Percentiles rank a stretch among this genome's conserved stretches.
These are phyloP conservation scores for Solenopsis fugax DNA, from an alignment of 1,140 invertebrate species.

Conservation along the genomic window DNA sequence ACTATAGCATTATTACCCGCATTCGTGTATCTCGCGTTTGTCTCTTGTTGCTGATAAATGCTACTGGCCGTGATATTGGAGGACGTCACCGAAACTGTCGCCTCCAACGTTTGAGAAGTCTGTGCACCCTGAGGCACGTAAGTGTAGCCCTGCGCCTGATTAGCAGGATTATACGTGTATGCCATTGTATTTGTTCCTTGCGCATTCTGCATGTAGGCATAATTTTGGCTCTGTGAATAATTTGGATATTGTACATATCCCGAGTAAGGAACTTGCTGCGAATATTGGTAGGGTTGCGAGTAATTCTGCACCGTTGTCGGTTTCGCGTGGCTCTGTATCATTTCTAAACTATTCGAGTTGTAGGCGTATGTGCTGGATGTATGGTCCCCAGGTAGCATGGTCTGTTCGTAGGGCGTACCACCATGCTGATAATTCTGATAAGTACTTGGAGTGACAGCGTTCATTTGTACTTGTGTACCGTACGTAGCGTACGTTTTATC, in stretches of 20 bases:
- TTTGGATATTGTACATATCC: slow-evolving; percentile 73
- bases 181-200: slow-evolving; percentile 79
- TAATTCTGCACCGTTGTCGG: slow-evolving; percentile 74
- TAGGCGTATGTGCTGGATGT: slow-evolving; percentile 53
- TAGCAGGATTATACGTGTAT: slow-evolving; percentile 85
- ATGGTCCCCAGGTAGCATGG: slow-evolving; percentile 36
- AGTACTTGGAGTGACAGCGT: slow-evolving; percentile 62
- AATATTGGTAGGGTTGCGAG: slow-evolving; percentile 78
- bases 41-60: slow-evolving; percentile 69
- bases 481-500: slow-evolving; percentile 60
- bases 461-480: slow-evolving; percentile 61
- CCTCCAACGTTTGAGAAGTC: slow-evolving; percentile 34
- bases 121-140: slow-evolving; percentile 70
- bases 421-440: slow-evolving; percentile 70
- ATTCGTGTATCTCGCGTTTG: slow-evolving; percentile 86
- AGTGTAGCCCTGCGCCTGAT: slow-evolving; percentile 81
- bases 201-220: slow-evolving; percentile 70
- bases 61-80: neutral
- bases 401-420: slow-evolving; percentile 58
- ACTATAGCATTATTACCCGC: slow-evolving; percentile 83
- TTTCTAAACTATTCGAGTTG: slow-evolving; percentile 74
- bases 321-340: slow-evolving; percentile 84
- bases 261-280: slow-evolving; percentile 76
- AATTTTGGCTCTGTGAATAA: slow-evolving; percentile 69
- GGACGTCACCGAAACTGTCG: neutral